Conservation (phyloP, 2,113 vertebrate species). For the Piliocolobus tephrosceles region DNA sequence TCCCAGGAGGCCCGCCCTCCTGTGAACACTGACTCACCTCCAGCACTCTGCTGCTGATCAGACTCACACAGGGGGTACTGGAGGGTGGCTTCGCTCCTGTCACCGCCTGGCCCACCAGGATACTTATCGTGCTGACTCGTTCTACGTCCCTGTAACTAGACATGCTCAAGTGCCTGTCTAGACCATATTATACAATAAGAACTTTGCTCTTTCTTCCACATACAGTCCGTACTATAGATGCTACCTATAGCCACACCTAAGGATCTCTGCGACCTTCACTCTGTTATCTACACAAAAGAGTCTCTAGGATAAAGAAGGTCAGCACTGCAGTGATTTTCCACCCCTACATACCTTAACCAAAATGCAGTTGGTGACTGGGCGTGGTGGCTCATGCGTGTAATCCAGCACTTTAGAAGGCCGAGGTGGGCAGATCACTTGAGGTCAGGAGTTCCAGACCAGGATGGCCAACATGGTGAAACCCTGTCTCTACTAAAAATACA, state of each 20-base stretch:
- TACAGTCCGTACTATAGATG: rapidly evolving
- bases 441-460: too few relatives aligned
- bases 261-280: neutral
- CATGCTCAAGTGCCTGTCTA: neutral
- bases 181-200: too few relatives aligned
- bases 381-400: too few relatives aligned
- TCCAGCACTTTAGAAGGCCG: too few relatives aligned
- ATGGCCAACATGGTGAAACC: too few relatives aligned
- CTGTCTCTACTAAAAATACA: too few relatives aligned
- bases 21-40: neutral
- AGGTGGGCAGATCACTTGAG: too few relatives aligned
- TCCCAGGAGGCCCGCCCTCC: neutral
- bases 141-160: neutral
- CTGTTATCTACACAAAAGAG: neutral
- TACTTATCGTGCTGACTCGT: neutral
- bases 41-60: neutral
- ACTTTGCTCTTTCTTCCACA: neutral
- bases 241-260: neutral
- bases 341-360: neutral
- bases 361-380: neutral
- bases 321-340: neutral
- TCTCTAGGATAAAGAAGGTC: neutral
- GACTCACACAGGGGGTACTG: neutral
- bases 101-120: neutral
- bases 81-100: neutral